These are phyloP conservation scores for Falco berigora DNA, from an alignment of 2,797 vertebrate species.

Conservation along the genomic window DNA sequence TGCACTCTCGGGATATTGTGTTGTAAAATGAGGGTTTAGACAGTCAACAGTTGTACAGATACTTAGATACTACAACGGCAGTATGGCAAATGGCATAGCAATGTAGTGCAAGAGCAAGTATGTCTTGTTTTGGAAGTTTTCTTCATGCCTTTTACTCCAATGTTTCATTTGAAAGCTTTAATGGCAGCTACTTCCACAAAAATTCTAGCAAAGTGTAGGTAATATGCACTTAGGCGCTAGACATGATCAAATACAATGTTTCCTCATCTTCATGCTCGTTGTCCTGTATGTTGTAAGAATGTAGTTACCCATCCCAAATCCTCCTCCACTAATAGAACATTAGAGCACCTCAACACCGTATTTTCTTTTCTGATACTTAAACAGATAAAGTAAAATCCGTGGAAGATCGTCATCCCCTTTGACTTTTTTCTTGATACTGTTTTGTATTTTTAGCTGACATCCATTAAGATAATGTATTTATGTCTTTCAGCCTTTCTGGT, in stretches of 20 bases:
- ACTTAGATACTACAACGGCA: background rate
- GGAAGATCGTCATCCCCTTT: background rate
- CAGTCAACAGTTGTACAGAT: background rate
- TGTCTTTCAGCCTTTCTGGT: background rate
- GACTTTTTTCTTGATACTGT: background rate
- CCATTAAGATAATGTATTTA: background rate
- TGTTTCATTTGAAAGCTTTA: background rate
- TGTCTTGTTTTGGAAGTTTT: background rate
- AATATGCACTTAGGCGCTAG: background rate
- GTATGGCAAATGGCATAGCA: background rate
- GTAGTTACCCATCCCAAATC: background rate
- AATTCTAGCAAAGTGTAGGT: background rate
- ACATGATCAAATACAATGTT: background rate
- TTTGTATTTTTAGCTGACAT: background rate
- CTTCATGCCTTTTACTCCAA: background rate
- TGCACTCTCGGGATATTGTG: background rate
- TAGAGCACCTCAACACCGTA: background rate
- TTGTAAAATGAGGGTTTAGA: background rate
- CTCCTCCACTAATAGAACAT: accelerated
- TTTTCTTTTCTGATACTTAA: background rate
- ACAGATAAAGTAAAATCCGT: background rate
- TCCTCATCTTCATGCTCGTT: background rate
- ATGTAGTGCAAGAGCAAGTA: background rate
- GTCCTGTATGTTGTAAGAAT: background rate
- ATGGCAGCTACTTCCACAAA: background rate